phyloP scores from a whole-genome alignment of 2,888 invertebrate species.

The Morpho achilles region DNA sequence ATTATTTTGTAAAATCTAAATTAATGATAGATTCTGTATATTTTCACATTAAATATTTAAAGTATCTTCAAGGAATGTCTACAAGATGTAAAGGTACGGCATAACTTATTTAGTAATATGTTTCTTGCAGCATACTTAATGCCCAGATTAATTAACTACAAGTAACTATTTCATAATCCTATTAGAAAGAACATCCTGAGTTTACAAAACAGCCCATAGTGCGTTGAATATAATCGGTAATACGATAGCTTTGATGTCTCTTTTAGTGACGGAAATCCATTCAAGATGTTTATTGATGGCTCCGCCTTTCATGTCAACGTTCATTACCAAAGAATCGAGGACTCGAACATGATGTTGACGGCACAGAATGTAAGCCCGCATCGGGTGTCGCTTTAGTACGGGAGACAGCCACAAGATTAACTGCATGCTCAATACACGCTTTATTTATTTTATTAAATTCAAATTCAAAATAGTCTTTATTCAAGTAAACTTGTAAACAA shows the following conservation, averaged over 20 bases:
- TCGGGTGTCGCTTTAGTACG: constrained; percentile 9
- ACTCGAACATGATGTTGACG: constrained; percentile 9
- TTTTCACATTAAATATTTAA: too few relatives aligned
- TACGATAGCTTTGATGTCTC: constrained; percentile 23
- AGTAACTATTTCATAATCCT: constrained; percentile 3
- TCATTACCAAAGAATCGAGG: constrained; percentile 20
- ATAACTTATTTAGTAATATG: too few relatives aligned
- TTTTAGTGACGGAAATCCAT: constrained; percentile 37
- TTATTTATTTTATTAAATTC: too few relatives aligned
- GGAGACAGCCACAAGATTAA: neutral
- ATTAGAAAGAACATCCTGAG: constrained; percentile 5
- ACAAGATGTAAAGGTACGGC: too few relatives aligned
- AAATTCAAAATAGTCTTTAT: too few relatives aligned
- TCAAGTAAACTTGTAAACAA: too few relatives aligned
- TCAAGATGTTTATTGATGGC: constrained; percentile 6
- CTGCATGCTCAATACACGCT: neutral
- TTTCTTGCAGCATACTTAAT: too few relatives aligned
- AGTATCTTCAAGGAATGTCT: too few relatives aligned
- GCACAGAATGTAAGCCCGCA: constrained; percentile 14
- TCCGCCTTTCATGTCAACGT: constrained; percentile 29
- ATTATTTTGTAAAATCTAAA: too few relatives aligned
- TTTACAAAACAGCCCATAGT: constrained; percentile 16
- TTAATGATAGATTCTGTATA: too few relatives aligned
- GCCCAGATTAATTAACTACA: constrained; percentile 20
- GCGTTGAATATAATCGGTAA: constrained; percentile 10